Base-by-base conservation (phyloP, 2,113 vertebrate genomes). In the Cebidichthys violaceus region DNA sequence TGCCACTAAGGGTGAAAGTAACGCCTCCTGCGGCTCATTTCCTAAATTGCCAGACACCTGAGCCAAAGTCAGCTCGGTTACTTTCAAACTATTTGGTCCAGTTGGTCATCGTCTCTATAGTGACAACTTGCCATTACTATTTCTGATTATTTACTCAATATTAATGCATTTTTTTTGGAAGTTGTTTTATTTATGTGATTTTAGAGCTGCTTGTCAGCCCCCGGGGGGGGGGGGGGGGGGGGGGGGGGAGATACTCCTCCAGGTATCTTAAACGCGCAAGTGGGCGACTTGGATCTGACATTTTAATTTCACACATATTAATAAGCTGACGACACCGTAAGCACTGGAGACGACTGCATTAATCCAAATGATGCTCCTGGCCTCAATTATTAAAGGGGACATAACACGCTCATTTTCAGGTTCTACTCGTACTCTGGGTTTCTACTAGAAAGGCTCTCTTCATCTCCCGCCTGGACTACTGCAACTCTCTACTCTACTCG, bases 1-100 rank as follows among this genome's bases (percentile, higher is more conserved):
- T 81, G 55, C 70, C 59, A 50, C 62, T 39, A 14, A 73, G 45
- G 10, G 20, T 24, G 71, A 24, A 41, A 67, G n/a, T 47, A 62
- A 79, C 20, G 50, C 29, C 33, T 47, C n/a, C n/a, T n/a, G n/a
- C n/a, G n/a, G n/a, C n/a, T n/a, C n/a, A n/a, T n/a, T n/a, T n/a
- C n/a, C n/a, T n/a, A n/a, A n/a, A n/a, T n/a, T n/a, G n/a, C n/a
- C n/a, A n/a, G n/a, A 79, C 20, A 55, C 29, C 33, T 47, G 37
- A 55, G 75, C 61, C 76, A 79, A 79, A 82, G 4, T 72, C 86
- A 84, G 57, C 82, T 29, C 68, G 18, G 3, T 18, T 35, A 15
- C 39, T 75, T 60, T 79, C 50, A 43, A 43, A 55, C 75, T 50
- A 65, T 70, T 77, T 84, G 70, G 31, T 72, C 41, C 31, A 57